phyloP scores from a whole-genome alignment of 1,140 invertebrate species.

The Drosophila simulans region DNA sequence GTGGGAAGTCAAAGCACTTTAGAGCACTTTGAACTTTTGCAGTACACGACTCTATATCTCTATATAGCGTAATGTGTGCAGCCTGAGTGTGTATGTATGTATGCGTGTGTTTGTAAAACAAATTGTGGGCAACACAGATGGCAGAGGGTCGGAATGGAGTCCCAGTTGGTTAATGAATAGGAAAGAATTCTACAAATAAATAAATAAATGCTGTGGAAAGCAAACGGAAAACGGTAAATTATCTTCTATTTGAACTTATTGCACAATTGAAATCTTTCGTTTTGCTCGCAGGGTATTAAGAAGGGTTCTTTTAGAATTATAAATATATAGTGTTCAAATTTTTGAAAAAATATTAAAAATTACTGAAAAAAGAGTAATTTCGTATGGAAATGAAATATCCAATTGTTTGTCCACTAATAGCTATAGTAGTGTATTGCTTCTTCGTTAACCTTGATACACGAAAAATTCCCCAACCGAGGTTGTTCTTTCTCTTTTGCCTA shows the following conservation, averaged over 20 bases:
- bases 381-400: too few species aligned
- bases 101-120: constrained; percentile 20
- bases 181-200: constrained; percentile 44
- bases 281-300: neutral
- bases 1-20: constrained; percentile 77
- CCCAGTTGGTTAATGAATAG: constrained; percentile 55
- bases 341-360: too few species aligned
- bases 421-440: neutral
- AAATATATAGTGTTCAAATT: too few species aligned
- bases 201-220: constrained; percentile 26
- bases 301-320: neutral
- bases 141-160: neutral
- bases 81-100: neutral
- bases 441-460: neutral
- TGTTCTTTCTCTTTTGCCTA: constrained; percentile 32
- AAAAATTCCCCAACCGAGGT: neutral
- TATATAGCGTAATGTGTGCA: constrained; percentile 17
- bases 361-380: too few species aligned
- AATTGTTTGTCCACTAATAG: too few species aligned
- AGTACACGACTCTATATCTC: constrained; percentile 31
- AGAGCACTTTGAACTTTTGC: constrained; percentile 66
- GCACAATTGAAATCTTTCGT: constrained; percentile 10
- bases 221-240: constrained; percentile 30
- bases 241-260: constrained; percentile 22
- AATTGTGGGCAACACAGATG: constrained; percentile 24